Base-by-base conservation (phyloP, 1,140 invertebrate genomes). In the Drosophila ambigua region DNA sequence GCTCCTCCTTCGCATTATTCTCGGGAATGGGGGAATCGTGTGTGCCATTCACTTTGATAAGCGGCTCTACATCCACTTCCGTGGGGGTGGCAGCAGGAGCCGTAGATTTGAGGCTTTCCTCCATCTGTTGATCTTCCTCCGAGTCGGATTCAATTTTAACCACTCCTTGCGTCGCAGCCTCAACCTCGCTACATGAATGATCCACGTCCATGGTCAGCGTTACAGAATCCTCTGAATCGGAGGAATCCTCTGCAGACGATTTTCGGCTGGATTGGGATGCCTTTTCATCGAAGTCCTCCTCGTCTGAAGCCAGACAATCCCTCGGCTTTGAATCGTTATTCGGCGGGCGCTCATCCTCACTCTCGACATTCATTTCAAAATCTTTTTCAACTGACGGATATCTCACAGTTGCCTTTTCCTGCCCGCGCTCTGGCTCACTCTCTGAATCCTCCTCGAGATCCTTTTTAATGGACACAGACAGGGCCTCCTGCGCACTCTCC, bases 131-230 rank as follows among this genome's bases (percentile, higher is more conserved):
- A 24, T 80, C 76, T 26, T 64, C 53, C 26, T 85, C 75, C 3
- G 63, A 63, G 43, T 78, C 71, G 2, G 68, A 74, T 39, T 85
- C 81, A 26, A 77, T 57, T 41, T 85, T 85, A 13, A 81, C 74
- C 2, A 54, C 39, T 13, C 45, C 59, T 13, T 31, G 11, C 6
- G 23, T 15, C n/a, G 46, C 49, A 9, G 2, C 28, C n/a, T 28
- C 51, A 5, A 55, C 39, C 0, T 52, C 61, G 44, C 48, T 43
- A 23, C 53, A 59, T 6, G 72, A 53, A 26, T 66, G 23, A 54
- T 75, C 72, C 2, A 66, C 53, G 48, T 75, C 72, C 72, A 75
- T 75, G 24, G 72, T 74, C 23, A 75, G n/a, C 35, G 49, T 53
- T 13, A 72, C 72, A 39, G 72, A 69, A 16, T 71, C 67, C 35